Evolutionary conservation across 2,888 invertebrate genomes (phyloP), one percentile per base, ranked within the genome.

Genomic region (Sarcophaga carnaria): DNA sequence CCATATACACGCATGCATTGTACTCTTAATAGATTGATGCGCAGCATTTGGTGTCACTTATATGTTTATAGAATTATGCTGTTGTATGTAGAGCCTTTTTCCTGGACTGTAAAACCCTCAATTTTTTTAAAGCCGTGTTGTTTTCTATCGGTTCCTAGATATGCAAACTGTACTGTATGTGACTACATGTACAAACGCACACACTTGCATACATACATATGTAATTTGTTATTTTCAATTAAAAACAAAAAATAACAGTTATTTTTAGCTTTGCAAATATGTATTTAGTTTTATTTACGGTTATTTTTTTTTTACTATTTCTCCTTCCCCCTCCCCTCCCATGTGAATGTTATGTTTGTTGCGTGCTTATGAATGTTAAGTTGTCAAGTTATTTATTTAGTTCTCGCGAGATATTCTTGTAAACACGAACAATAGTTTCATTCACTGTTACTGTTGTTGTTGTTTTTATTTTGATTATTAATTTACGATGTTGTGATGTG

Each of bases 351-450:
- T 14, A 54, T 54, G 17, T 54, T 37, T 37, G 37, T 17, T 54
- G 54, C 64, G 27, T 37, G 37, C 60, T n/a, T 66, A 76, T 63
- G 54, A 54, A 17, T 54, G 54, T 54, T 54, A 54, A 54, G 54
- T 54, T 54, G 54, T 54, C 54, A 54, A 54, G 54, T 54, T 54
- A 54, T 54, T 54, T 54, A 54, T 75, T 59, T 37, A 37, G 37
- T 37, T 72, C 60, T 72, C 27, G 62, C 17, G 37, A 60, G 45
- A 63, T 22, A 70, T 45, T 49, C 25, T 71, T 27, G 54, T 54
- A 49, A 6, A 59, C 47, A 37, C 37, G 37, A 37, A 37, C 8
- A 37, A 1, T 37, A 10, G 37, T 54, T 17, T 54, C 10, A 54
- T 54, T 10, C 17, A 17, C 14, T 54, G 10, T 17, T 8, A 37